Conservation (phyloP, 2,888 invertebrate genomes). For the Artemia sinica region DNA sequence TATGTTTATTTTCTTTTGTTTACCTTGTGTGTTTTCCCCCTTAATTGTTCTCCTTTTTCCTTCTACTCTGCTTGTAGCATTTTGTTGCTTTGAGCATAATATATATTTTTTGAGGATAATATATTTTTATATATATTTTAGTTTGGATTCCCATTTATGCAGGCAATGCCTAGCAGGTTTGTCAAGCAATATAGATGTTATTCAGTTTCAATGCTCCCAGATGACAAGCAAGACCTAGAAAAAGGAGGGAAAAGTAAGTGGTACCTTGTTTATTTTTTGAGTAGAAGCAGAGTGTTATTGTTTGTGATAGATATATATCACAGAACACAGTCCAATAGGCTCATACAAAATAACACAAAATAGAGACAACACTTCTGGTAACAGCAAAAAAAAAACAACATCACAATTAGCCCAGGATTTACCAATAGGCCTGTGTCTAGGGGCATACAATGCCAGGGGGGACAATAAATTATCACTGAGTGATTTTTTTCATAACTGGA, state of each 20-base stretch:
- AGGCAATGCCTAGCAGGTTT: constrained; percentile 53
- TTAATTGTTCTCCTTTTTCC: no score
- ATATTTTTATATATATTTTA: constrained; percentile 41
- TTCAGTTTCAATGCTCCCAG: constrained; percentile 86
- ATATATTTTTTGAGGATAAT: no score
- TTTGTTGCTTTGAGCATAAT: no score
- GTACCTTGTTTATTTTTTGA: neutral
- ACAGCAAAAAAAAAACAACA: no score
- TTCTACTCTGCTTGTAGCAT: no score
- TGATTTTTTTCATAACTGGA: no score
- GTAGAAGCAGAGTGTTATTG: neutral
- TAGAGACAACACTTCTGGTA: neutral
- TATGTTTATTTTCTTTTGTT: no score
- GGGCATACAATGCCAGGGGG: no score
- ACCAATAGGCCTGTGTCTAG: no score
- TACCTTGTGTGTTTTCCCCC: no score
- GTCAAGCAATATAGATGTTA: constrained; percentile 72
- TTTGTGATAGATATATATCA: neutral
- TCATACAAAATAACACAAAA: neutral
- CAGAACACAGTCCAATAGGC: neutral
- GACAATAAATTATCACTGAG: no score
- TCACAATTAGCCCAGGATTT: no score
- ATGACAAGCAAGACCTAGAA: constrained; percentile 83
- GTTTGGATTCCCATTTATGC: constrained; percentile 75
- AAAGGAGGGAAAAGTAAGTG: constrained; percentile 81